A percentile compares a stretch with the other conserved stretches of the same genome.
phyloP scores from a whole-genome alignment of 2,888 invertebrate species.

The Epinotia bilunana region DNA sequence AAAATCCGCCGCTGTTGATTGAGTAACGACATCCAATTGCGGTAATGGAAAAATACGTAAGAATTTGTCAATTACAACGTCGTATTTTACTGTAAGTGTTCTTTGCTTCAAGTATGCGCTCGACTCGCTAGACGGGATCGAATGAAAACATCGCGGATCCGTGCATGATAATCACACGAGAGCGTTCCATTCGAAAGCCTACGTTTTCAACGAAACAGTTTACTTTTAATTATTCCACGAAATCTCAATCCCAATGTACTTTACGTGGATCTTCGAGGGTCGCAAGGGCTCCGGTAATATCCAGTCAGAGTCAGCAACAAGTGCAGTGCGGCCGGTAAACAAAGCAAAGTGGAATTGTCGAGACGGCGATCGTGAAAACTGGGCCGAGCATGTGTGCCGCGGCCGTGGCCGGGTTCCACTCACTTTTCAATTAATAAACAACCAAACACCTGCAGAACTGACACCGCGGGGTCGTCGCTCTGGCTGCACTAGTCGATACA shows the following conservation, averaged over 20 bases:
- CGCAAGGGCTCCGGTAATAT: slow-evolving; percentile 20
- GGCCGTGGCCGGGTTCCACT: slow-evolving; percentile 83
- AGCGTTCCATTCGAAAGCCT: slow-evolving; percentile 43
- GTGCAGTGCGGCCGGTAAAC: slow-evolving; percentile 65
- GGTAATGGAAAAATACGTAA: background rate
- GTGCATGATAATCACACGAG: slow-evolving; percentile 41
- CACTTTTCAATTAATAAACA: slow-evolving; percentile 84
- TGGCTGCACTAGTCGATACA: slow-evolving; percentile 56
- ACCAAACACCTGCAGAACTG: slow-evolving; percentile 80
- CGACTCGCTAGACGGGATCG: slow-evolving; percentile 27
- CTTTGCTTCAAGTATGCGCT: slow-evolving; percentile 18
- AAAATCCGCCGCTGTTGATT: background rate
- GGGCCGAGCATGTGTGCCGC: slow-evolving; percentile 82
- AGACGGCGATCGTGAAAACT: slow-evolving; percentile 78
- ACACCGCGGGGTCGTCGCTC: slow-evolving; percentile 63
- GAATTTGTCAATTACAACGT: slow-evolving; percentile 9
- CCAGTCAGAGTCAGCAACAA: slow-evolving; percentile 49
- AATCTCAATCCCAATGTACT: slow-evolving; percentile 25
- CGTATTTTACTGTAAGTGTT: slow-evolving; percentile 5
- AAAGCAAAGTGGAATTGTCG: slow-evolving; percentile 75
- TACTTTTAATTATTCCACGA: slow-evolving; percentile 42
- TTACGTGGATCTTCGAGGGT: slow-evolving; percentile 31
- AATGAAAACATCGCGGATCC: slow-evolving; percentile 41
- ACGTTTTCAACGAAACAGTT: slow-evolving; percentile 38
- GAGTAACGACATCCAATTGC: background rate